Conservation (phyloP, 92 coral and sea anemone species). For the Muricea muricata region DNA sequence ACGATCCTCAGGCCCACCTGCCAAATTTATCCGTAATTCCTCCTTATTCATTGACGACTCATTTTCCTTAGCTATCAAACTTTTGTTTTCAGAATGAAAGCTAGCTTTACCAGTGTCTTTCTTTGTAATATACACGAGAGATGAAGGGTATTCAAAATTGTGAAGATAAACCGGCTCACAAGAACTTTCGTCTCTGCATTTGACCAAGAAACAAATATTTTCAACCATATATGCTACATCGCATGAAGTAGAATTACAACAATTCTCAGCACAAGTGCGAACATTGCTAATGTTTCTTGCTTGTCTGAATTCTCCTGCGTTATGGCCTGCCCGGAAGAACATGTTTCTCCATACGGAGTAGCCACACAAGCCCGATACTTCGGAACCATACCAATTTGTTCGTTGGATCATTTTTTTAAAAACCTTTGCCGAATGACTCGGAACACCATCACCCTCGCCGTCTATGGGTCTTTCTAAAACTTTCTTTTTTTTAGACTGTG, state of each 20-base stretch:
- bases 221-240: constrained; percentile 71
- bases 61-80: background rate
- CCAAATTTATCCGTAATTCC: background rate
- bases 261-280: constrained; percentile 49
- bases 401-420: background rate
- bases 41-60: background rate
- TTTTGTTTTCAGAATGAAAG: background rate
- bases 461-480: background rate
- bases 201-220: constrained; percentile 70
- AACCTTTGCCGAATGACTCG: too few species aligned
- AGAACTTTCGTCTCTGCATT: constrained; percentile 58
- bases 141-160: constrained; percentile 48
- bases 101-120: background rate
- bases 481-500: background rate
- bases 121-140: constrained; percentile 37
- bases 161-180: constrained; percentile 62
- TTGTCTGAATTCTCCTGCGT: constrained; percentile 67
- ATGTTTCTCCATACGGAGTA: constrained; percentile 5
- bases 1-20: background rate
- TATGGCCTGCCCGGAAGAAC: constrained; percentile 68
- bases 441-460: too few species aligned
- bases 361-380: background rate
- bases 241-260: constrained; percentile 64
- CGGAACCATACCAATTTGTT: background rate
- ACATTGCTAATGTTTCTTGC: constrained; percentile 32